phyloP scores from a whole-genome alignment of 1,140 invertebrate species.

The Pteromalus puparum region DNA sequence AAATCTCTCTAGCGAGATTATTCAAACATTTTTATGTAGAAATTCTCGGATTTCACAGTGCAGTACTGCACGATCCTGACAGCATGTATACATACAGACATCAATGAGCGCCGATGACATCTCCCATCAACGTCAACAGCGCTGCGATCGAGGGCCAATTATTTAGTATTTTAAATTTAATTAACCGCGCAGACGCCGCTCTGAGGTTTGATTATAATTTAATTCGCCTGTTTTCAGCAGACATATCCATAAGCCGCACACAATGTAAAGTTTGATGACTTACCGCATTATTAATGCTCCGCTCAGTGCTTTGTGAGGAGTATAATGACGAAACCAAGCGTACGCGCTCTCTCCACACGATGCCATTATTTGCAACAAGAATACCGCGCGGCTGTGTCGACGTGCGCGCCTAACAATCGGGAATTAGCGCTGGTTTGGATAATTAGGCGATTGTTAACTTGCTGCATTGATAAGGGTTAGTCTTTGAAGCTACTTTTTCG shows the following conservation, averaged over 20 bases:
- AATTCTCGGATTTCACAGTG: too few relatives aligned
- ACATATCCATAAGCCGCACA: not conserved
- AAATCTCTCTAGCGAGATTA: not conserved
- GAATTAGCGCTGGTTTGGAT: not conserved
- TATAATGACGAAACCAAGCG: not conserved
- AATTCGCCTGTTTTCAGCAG: not conserved
- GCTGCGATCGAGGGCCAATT: not conserved
- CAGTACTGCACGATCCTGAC: too few relatives aligned
- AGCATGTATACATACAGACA: too few relatives aligned
- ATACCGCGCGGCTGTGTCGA: not conserved
- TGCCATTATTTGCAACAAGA: not conserved
- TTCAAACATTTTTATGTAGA: not conserved
- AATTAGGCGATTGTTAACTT: not conserved
- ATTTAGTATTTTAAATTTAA: not conserved
- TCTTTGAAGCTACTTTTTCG: too few relatives aligned
- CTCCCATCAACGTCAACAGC: not conserved
- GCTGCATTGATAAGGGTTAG: not conserved
- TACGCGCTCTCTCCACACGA: not conserved
- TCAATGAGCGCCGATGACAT: not conserved
- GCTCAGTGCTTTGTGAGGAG: slow-evolving; percentile 9
- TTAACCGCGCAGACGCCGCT: not conserved
- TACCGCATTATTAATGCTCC: not conserved
- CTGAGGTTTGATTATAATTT: not conserved
- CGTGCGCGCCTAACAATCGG: not conserved
- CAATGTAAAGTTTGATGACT: slow-evolving; percentile 21